A percentile compares a stretch with the other conserved stretches of the same genome.
phyloP scores from a whole-genome alignment of 2,888 invertebrate species.

The Eupithecia inturbata region DNA sequence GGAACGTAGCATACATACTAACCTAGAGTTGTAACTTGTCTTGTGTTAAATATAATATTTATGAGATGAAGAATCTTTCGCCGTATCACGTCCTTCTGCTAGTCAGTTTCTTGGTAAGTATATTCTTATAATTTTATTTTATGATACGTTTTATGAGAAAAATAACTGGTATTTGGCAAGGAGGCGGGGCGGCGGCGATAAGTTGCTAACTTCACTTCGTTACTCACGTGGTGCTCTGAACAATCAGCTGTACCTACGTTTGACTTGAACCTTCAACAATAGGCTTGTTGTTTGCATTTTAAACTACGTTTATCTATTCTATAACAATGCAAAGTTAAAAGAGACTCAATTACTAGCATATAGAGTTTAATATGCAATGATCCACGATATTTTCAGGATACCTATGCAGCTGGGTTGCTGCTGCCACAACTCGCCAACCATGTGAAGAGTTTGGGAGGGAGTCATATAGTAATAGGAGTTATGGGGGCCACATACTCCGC shows the following conservation, averaged over 20 bases:
- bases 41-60: constrained; percentile 4
- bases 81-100: constrained; percentile 47
- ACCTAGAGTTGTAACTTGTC: background rate
- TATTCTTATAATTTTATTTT: background rate
- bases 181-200: background rate
- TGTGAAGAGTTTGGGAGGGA: constrained; percentile 76
- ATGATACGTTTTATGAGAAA: background rate
- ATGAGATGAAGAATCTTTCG: constrained; percentile 45
- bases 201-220: background rate
- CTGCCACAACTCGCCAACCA: constrained; percentile 62
- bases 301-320: background rate
- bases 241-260: background rate
- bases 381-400: constrained; percentile 51
- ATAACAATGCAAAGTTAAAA: background rate
- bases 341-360: background rate
- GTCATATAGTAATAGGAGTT: constrained; percentile 80
- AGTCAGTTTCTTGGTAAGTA: constrained; percentile 58
- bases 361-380: background rate
- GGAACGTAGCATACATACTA: constrained; percentile 3
- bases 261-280: constrained; percentile 1
- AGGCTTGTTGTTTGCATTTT: background rate
- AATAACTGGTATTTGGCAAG: background rate
- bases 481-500: constrained; percentile 81
- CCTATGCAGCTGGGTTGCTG: constrained; percentile 51
- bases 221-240: constrained; percentile 8